A percentile compares a stretch with the other conserved stretches of the same genome.
phyloP scores from a whole-genome alignment of 53 echinoderm and acorn worm genomes.

The Zoroaster sp. region DNA sequence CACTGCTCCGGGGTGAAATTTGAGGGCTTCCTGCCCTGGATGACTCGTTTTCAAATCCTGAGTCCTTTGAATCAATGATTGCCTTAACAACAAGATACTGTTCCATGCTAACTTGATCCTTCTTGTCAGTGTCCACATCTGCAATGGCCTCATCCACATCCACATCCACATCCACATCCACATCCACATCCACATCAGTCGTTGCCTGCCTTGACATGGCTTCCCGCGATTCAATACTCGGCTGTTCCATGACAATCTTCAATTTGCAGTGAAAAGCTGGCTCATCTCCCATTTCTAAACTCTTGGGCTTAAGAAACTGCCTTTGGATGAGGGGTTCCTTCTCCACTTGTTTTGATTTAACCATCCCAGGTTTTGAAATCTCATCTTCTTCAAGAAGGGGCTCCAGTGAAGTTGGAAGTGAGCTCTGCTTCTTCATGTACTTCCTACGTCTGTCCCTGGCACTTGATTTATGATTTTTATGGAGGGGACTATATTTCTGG shows the following conservation, averaged over 20 bases:
- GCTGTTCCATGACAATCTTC: constrained; percentile 82
- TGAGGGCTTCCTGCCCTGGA: constrained; percentile 78
- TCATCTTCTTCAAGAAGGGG: constrained; percentile 96
- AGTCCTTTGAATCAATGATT: constrained; percentile 96
- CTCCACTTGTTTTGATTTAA: background rate
- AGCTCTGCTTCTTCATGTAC: constrained; percentile 83
- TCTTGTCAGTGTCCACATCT: constrained; percentile 63
- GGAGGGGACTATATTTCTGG: constrained; percentile 42
- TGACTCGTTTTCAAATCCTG: constrained; percentile 92
- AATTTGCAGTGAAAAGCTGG: constrained; percentile 31
- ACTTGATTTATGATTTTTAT: constrained; percentile 62
- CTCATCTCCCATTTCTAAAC: constrained; percentile 52
- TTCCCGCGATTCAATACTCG: constrained; percentile 72
- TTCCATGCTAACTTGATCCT: constrained; percentile 53
- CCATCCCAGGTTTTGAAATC: constrained; percentile 54
- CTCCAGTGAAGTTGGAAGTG: constrained; percentile 94
- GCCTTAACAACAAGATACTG: constrained; percentile 85
- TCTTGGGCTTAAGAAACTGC: constrained; percentile 40
- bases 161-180: no score
- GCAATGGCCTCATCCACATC: constrained; percentile 75
- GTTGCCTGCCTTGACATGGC: constrained; percentile 68
- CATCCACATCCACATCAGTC: constrained; percentile 65
- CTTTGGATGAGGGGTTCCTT: background rate
- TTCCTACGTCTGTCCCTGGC: constrained; percentile 84
- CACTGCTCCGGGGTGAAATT: constrained; percentile 67